Conservation (phyloP, 2,888 invertebrate species). For the Callosobruchus maculatus region DNA sequence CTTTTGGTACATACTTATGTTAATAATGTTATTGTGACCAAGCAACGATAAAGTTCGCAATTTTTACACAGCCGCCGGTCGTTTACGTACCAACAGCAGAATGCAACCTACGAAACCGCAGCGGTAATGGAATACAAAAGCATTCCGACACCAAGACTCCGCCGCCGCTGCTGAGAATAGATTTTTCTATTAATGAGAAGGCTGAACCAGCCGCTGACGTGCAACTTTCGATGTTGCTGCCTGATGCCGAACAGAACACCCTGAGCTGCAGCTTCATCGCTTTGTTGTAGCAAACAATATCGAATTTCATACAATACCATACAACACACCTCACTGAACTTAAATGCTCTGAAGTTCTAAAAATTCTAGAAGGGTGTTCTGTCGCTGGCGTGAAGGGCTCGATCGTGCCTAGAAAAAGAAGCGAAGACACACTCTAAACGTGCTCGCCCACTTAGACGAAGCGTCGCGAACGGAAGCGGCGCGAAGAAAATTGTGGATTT, state of each 20-base stretch:
- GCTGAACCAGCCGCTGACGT: background rate
- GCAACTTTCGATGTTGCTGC: background rate
- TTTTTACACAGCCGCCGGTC: background rate
- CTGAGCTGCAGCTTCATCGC: background rate
- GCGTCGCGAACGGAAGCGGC: too few relatives aligned
- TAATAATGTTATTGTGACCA: background rate
- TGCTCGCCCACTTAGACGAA: too few relatives aligned
- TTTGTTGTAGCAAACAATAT: too few relatives aligned
- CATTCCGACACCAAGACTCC: background rate
- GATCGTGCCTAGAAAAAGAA: too few relatives aligned
- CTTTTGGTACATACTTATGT: background rate
- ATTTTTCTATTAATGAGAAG: background rate
- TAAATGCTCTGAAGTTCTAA: too few relatives aligned
- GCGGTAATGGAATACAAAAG: background rate
- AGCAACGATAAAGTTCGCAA: background rate
- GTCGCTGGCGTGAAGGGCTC: too few relatives aligned
- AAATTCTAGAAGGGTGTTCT: too few relatives aligned
- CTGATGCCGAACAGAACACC: background rate
- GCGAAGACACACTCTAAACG: too few relatives aligned
- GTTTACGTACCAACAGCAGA: background rate
- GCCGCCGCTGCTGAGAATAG: background rate
- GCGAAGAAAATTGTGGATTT: too few relatives aligned
- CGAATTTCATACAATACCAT: too few relatives aligned
- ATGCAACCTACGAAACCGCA: background rate
- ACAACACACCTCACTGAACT: too few relatives aligned